phyloP scores from a whole-genome alignment of 2,113 vertebrate species.

The Tetraodon nigroviridis region DNA sequence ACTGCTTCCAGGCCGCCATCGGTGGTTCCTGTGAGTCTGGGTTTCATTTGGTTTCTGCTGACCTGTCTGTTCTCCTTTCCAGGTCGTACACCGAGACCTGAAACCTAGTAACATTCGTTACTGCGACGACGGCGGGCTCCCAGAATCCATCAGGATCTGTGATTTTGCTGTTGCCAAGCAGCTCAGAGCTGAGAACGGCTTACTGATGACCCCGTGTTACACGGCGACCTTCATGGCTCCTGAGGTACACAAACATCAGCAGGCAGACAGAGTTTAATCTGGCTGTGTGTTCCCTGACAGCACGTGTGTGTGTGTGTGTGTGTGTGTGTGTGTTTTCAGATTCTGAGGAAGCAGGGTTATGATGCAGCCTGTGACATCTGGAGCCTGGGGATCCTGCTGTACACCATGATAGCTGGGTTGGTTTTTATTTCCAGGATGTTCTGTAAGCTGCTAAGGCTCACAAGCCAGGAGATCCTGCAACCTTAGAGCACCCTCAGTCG shows the following conservation, averaged over 20 bases:
- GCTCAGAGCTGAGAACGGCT: constrained; percentile 88
- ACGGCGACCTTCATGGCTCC: constrained; percentile 94
- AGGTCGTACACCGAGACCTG: constrained; percentile 95
- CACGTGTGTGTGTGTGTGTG: constrained; percentile 1
- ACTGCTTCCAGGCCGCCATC: background rate
- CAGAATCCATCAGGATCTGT: constrained; percentile 89
- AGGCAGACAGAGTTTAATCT: background rate
- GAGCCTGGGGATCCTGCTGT: constrained; percentile 91
- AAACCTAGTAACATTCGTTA: constrained; percentile 97
- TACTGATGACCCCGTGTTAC: constrained; percentile 96
- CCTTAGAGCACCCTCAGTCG: background rate
- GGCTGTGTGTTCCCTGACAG: background rate
- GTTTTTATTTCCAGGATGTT: constrained; percentile 7
- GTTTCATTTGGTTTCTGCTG: background rate
- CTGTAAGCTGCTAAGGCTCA: background rate
- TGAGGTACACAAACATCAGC: constrained; percentile 75
- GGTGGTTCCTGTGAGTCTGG: background rate
- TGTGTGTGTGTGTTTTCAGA: constrained; percentile 66
- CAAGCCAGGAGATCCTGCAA: background rate
- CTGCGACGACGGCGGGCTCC: constrained; percentile 86
- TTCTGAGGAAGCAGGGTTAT: constrained; percentile 91
- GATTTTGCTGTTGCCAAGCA: constrained; percentile 95
- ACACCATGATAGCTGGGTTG: constrained; percentile 95
- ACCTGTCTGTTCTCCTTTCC: constrained; percentile 11
- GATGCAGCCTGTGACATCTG: constrained; percentile 95